Evolutionary conservation across 2,797 vertebrate genomes (phyloP).

Genomic region (Poeciliopsis paucimaculata): DNA sequence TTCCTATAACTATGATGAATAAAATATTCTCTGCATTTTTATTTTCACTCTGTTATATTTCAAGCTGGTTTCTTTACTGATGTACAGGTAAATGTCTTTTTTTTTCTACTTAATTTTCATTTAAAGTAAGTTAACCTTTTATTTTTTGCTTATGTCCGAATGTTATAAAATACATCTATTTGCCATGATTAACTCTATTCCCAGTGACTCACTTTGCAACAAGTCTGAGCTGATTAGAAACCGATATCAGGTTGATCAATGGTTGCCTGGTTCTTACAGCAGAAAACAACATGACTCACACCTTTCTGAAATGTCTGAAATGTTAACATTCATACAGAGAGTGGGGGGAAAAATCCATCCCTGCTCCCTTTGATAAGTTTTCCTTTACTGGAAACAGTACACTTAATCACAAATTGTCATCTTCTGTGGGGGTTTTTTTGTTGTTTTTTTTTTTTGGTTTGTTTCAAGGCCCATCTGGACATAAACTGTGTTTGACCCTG

Average conservation of each 20-base stretch:
- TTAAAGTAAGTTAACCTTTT: conserved; percentile 22
- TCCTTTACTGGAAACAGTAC: conserved; percentile 40
- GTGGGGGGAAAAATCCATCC: neutral
- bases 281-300: conserved; percentile 37
- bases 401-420: conserved; percentile 33
- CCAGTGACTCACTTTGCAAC: conserved; percentile 26
- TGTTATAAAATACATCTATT: conserved; percentile 35
- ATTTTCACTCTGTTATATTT: neutral
- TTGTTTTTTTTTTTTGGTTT: conserved; percentile 27
- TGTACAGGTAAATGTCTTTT: conserved; percentile 15
- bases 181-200: conserved; percentile 39
- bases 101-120: conserved; percentile 16
- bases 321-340: conserved; percentile 26
- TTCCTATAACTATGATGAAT: neutral
- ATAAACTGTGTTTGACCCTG: conserved; percentile 50
- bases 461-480: conserved; percentile 34
- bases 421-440: too few species aligned
- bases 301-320: conserved; percentile 14
- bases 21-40: neutral
- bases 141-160: conserved; percentile 21
- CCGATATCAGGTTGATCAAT: conserved; percentile 30
- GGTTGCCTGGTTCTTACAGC: conserved; percentile 40
- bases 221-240: conserved; percentile 27
- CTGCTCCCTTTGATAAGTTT: conserved; percentile 10
- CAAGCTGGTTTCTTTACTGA: conserved; percentile 15